A percentile compares a stretch with the other conserved stretches of the same genome.
Evolutionary conservation across 2,113 vertebrate genomes (phyloP).

Genomic region (Microcebus lehilahytsara): DNA sequence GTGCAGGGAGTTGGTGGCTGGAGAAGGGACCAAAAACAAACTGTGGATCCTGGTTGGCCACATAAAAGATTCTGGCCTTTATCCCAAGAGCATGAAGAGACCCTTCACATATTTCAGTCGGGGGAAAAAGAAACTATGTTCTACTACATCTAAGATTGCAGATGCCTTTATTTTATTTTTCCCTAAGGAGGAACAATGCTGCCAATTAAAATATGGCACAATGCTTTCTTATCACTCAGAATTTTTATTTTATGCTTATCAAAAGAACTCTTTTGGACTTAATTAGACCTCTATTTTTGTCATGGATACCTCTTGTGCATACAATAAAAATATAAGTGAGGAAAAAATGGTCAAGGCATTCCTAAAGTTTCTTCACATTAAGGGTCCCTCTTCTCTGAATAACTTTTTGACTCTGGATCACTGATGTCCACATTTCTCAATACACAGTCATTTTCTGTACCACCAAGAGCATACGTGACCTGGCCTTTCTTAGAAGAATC

Average conservation of each 20-base stretch:
- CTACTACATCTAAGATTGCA: background rate
- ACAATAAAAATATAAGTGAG: background rate
- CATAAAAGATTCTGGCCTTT: background rate
- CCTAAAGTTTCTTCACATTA: background rate
- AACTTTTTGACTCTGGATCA: background rate
- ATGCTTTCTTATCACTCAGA: background rate
- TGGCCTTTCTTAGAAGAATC: background rate
- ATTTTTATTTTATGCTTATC: background rate
- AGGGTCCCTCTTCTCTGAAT: background rate
- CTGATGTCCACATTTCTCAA: background rate
- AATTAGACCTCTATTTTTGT: background rate
- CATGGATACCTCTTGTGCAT: background rate
- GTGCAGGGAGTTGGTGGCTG: background rate
- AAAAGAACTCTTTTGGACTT: background rate
- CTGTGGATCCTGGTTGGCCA: rapidly evolving
- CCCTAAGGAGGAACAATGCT: background rate
- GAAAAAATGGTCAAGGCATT: background rate
- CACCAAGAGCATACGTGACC: rapidly evolving
- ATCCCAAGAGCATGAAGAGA: background rate
- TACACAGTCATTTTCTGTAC: background rate
- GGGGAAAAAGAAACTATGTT: background rate
- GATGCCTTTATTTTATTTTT: background rate
- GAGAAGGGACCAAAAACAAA: background rate
- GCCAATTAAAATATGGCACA: background rate
- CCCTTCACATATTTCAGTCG: background rate